Percentiles rank a stretch among this genome's conserved stretches.
These are phyloP conservation scores for pig (Sus scrofa) DNA, from an alignment of 2,113 vertebrate genomes.

Conservation along the genomic window DNA sequence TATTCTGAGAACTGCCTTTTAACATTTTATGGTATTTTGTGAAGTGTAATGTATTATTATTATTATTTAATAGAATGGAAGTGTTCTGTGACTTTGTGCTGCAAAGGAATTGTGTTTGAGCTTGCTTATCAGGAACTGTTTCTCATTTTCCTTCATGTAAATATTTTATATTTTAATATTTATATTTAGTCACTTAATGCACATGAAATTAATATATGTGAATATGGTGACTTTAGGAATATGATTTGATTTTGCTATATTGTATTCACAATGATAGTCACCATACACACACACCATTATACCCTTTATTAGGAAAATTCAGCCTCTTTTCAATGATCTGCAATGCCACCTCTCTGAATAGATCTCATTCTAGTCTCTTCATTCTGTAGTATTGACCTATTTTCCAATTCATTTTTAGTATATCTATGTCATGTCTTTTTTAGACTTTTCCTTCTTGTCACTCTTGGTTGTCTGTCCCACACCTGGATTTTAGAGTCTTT, in stretches of 20 bases:
- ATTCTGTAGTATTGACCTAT: background rate
- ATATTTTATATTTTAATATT: background rate
- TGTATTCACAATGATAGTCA: background rate
- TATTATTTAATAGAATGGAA: background rate
- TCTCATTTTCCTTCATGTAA: background rate
- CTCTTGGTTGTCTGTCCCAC: background rate
- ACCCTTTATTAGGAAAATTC: background rate
- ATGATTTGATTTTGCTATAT: background rate
- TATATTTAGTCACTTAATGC: background rate
- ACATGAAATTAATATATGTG: background rate
- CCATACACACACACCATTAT: no score
- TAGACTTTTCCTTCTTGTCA: background rate
- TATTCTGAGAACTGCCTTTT: background rate
- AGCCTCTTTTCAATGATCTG: background rate
- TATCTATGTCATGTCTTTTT: background rate
- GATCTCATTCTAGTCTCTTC: background rate
- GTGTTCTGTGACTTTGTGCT: background rate
- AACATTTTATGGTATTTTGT: background rate
- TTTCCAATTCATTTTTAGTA: background rate
- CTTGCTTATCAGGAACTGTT: background rate
- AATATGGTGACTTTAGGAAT: background rate
- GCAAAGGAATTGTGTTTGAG: background rate
- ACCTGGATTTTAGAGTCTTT: background rate
- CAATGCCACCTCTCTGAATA: background rate
- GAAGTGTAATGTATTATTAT: background rate